These are phyloP conservation scores for Spodoptera litura DNA, from an alignment of 1,140 invertebrate genomes.

Conservation along the genomic window DNA sequence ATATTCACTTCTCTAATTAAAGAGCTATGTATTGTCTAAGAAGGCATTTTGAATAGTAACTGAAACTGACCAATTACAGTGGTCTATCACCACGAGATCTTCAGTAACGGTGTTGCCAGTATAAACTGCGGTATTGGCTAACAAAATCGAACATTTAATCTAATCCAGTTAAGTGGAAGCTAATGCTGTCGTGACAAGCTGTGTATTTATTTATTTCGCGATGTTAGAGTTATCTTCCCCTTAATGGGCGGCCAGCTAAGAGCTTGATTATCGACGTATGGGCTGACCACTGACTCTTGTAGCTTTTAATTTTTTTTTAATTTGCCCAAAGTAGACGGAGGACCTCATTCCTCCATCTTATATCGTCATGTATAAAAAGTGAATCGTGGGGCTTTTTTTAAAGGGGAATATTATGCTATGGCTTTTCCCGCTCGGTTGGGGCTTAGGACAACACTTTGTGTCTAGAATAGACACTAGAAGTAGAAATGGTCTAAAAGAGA, in stretches of 20 bases:
- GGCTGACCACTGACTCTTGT: slow-evolving; percentile 38
- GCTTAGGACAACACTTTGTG: no score
- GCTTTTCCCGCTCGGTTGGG: no score
- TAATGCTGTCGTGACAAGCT: slow-evolving; percentile 69
- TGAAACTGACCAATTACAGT: slow-evolving; percentile 7
- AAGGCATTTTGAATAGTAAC: background rate
- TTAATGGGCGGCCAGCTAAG: slow-evolving; percentile 70
- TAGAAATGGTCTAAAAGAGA: no score
- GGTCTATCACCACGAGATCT: slow-evolving; percentile 21
- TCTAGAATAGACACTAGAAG: no score
- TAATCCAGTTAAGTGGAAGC: slow-evolving; percentile 70
- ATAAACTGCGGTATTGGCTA: slow-evolving; percentile 49
- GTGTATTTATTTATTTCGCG: slow-evolving; percentile 64
- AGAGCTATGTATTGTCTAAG: no score
- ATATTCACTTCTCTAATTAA: no score
- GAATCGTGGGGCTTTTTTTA: background rate
- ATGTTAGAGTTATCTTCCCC: slow-evolving; percentile 57
- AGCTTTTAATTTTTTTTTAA: background rate
- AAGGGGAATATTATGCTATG: no score
- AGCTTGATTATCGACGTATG: slow-evolving; percentile 61
- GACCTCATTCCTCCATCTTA: no score
- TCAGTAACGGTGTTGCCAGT: slow-evolving; percentile 36
- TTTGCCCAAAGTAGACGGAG: background rate
- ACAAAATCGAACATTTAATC: slow-evolving; percentile 66
- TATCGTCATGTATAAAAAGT: no score